Percentiles rank a stretch among this genome's conserved stretches.
Conservation (phyloP, 2,888 invertebrate species). For the Diaprepes abbreviatus region DNA sequence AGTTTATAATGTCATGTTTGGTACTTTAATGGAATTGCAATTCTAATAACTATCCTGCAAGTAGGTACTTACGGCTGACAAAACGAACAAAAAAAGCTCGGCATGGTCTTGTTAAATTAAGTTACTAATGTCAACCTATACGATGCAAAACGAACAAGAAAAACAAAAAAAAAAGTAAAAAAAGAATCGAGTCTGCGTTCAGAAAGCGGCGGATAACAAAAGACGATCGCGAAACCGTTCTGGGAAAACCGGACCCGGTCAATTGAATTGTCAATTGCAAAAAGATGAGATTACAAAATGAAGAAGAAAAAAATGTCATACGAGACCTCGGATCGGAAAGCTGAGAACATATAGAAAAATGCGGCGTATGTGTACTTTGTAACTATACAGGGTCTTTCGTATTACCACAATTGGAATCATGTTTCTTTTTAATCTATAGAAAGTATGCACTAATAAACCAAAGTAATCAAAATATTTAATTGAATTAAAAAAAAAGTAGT, state of each 20-base stretch:
- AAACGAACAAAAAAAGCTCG: constrained; percentile 36
- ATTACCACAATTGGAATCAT: not conserved
- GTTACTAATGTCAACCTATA: constrained; percentile 64
- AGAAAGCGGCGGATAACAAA: constrained; percentile 61
- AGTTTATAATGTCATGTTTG: too few species aligned
- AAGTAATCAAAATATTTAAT: too few species aligned
- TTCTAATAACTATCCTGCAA: too few species aligned
- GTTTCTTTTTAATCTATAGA: not conserved
- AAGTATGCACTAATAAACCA: too few species aligned
- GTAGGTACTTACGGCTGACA: not conserved
- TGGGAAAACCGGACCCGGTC: constrained; percentile 60
- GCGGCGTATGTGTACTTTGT: not conserved
- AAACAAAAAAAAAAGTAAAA: constrained; percentile 35
- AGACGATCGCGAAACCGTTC: constrained; percentile 61
- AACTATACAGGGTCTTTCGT: constrained; percentile 2
- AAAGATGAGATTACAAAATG: constrained; percentile 50
- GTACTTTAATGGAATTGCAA: too few species aligned
- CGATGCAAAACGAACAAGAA: constrained; percentile 53
- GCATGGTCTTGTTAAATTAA: constrained; percentile 61
- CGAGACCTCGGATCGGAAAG: constrained; percentile 38
- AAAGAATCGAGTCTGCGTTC: constrained; percentile 16
- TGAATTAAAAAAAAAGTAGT: too few species aligned
- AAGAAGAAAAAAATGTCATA: constrained; percentile 31
- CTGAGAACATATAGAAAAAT: constrained; percentile 25
- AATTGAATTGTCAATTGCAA: constrained; percentile 66